Evolutionary conservation across 2,113 vertebrate species (phyloP), one percentile per base, ranked within the genome.

Genomic region (Ornithorhynchus anatinus): DNA sequence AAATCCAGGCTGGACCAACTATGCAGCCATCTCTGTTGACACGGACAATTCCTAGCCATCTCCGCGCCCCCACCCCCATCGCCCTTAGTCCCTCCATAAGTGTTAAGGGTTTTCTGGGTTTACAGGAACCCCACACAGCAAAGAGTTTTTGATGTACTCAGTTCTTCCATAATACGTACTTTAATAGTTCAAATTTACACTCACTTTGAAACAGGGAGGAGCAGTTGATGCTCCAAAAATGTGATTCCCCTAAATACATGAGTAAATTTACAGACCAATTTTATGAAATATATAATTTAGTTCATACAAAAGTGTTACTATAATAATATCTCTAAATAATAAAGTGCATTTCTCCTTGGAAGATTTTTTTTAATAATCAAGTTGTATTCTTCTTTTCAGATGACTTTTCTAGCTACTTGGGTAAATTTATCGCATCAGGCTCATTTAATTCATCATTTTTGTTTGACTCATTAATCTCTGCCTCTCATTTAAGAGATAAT

Each of bases 401-500:
- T 77, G 81, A 80, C 75, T 71, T 84, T 71, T 50, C 70, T 77
- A 40, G 29, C 57, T 90, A 69, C 88, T 89, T 91, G 72, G 75
- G 60, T 71, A 82, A 89, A 63, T 84, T 68, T 84, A 44, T 77
- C 72, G 72, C 72, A 84, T 86, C 67, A 14, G 69, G 48, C 63
- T 89, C 74, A 88, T 87, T 88, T 85, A 87, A 90, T 86, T 82
- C 66, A 81, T 87, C 74, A 77, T 81, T 88, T 82, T 81, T 33
- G 7, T 89, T 91, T 91, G 87, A 82, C 59, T 86, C 88, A 92
- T 91, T 93, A 89, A 87, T 92, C 86, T 90, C 80, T 91, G 85
- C 75, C 77, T 88, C 72, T 69, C 47, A 61, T 86, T 86, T 70
- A 71, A 86, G 90, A 90, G 77, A 91, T 85, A 91, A 91, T 91